phyloP scores from a whole-genome alignment of 1,140 invertebrate genomes.

The Periplaneta americana region DNA sequence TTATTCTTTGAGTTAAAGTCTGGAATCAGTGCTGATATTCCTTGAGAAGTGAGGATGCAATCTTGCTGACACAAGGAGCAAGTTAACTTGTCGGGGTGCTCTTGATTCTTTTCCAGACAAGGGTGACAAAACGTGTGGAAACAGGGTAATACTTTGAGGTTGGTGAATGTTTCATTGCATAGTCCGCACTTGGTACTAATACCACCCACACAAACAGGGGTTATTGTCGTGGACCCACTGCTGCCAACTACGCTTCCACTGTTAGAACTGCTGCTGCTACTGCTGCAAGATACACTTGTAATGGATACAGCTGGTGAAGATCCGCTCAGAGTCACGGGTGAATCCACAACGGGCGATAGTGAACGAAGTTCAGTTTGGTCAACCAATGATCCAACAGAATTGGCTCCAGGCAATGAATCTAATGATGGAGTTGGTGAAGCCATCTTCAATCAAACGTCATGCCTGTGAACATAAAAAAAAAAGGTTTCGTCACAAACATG shows the following conservation, averaged over 20 bases:
- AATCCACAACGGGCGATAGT: constrained; percentile 53
- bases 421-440: constrained; percentile 82
- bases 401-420: constrained; percentile 82
- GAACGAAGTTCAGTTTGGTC: constrained; percentile 56
- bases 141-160: constrained; percentile 70
- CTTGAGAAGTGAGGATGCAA: constrained; percentile 48
- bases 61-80: constrained; percentile 77
- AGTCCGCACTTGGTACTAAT: constrained; percentile 62
- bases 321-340: constrained; percentile 72
- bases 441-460: constrained; percentile 67
- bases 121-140: constrained; percentile 78
- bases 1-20: not conserved
- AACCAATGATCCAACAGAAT: constrained; percentile 77
- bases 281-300: constrained; percentile 35
- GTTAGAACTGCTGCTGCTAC: constrained; percentile 18
- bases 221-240: constrained; percentile 37
- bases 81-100: constrained; percentile 69
- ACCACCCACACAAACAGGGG: constrained; percentile 15
- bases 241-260: constrained; percentile 18
- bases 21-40: constrained; percentile 46
- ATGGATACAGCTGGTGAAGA: constrained; percentile 75
- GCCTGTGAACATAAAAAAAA: constrained; percentile 43
- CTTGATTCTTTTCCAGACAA: constrained; percentile 68
- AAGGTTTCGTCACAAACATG: too few species aligned
- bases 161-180: constrained; percentile 70